Conservation (phyloP, 2,113 vertebrate genomes). For the Fulica atra region DNA sequence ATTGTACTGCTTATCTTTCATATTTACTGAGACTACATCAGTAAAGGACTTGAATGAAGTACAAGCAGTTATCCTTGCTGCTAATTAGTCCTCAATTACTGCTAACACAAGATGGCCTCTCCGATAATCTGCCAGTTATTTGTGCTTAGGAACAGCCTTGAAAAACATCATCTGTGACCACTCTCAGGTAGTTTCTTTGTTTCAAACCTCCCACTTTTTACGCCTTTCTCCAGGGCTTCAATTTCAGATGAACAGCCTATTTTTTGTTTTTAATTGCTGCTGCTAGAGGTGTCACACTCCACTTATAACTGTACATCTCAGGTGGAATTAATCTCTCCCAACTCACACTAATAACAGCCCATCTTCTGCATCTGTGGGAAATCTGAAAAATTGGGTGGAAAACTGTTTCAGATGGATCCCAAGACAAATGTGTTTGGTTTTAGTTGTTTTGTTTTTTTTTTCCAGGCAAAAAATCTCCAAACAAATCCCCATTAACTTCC, state of each 20-base stretch:
- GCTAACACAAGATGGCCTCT: neutral
- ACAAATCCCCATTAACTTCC: neutral
- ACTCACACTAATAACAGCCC: neutral
- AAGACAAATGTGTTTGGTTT: neutral
- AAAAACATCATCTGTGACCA: neutral
- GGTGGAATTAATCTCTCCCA: neutral
- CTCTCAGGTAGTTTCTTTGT: neutral
- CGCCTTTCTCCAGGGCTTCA: neutral
- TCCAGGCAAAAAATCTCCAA: neutral
- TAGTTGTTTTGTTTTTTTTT: neutral
- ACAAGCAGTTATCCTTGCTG: neutral
- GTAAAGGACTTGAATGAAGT: neutral
- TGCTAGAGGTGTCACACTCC: neutral
- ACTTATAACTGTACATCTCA: neutral
- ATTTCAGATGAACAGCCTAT: neutral
- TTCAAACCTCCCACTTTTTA: neutral
- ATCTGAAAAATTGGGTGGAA: neutral
- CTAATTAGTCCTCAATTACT: neutral
- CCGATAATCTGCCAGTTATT: neutral
- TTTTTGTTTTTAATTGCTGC: neutral
- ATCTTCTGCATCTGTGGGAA: neutral
- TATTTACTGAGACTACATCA: neutral
- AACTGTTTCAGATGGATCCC: neutral
- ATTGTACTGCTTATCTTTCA: neutral
- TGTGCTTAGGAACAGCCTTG: neutral